These are phyloP conservation scores for Parelbella ahira DNA, from an alignment of 2,888 invertebrate species.

Conservation along the genomic window DNA sequence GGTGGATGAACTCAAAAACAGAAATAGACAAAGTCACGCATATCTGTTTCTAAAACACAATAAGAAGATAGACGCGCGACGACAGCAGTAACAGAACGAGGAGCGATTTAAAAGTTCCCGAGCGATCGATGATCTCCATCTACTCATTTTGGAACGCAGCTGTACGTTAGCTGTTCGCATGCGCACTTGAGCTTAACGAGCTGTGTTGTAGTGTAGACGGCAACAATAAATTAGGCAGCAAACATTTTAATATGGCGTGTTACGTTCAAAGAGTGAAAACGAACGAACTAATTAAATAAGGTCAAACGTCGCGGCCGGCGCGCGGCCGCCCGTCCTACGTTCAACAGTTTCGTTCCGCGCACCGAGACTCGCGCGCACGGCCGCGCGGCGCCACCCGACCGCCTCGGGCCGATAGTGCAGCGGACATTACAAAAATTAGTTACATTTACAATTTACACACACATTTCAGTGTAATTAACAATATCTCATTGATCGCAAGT, in stretches of 20 bases:
- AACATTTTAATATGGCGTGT: constrained; percentile 71
- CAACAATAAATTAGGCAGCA: constrained; percentile 68
- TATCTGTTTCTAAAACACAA: constrained; percentile 30
- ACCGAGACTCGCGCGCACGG: constrained; percentile 40
- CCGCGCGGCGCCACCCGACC: constrained; percentile 17
- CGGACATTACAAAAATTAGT: not conserved
- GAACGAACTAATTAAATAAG: constrained; percentile 80
- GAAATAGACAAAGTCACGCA: constrained; percentile 58
- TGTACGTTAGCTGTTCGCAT: constrained; percentile 7
- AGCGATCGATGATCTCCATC: not conserved
- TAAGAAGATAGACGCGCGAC: constrained; percentile 3
- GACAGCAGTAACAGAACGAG: constrained; percentile 10
- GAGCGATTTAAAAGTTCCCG: constrained; percentile 6
- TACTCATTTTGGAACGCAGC: too few relatives aligned
- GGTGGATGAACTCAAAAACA: constrained; percentile 66
- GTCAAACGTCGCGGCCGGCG: constrained; percentile 69
- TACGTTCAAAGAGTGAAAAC: constrained; percentile 76
- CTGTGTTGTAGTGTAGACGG: constrained; percentile 59
- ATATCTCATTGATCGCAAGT: not conserved
- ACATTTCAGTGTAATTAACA: not conserved
- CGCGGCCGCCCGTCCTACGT: constrained; percentile 43
- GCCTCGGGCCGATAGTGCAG: constrained; percentile 4
- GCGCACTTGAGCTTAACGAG: constrained; percentile 34
- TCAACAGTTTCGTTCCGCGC: constrained; percentile 48
- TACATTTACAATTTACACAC: too few relatives aligned